Base-by-base conservation (phyloP, 2,888 invertebrate genomes). In the Sialis lutaria region DNA sequence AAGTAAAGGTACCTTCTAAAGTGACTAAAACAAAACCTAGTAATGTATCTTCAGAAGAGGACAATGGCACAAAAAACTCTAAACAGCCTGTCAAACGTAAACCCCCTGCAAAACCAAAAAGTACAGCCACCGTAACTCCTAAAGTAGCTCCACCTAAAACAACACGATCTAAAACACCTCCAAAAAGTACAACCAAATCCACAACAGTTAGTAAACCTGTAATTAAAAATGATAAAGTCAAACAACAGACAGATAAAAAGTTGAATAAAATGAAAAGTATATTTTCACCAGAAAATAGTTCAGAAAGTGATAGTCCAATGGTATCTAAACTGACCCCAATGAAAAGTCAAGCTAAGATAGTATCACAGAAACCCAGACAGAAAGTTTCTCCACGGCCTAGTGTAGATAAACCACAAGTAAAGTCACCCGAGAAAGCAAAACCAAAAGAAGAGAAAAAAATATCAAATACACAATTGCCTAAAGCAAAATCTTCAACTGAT, bases 221-320 rank as follows among this genome's bases (percentile, higher is more conserved):
- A 6, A 13, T 12, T 42, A 42, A 39, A n/a, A 40, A 9, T 30
- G 46, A 47, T 42, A 42, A 47, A 41, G 34, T 12, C 22, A 44
- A 40, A 42, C 44, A 46, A 34, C 44, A 44, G 42, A 33, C 8
- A 33, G 49, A 48, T 10, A 49, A 65, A 44, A 67, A 65, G 54
- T 52, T 60, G 40, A 42, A 33, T 41, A 82, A 81, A 57, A 82
- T 80, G 60, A 84, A 82, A 59, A 83, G 85, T 57, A 86, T 86
- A 57, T 86, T 86, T 57, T 86, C 86, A 46, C 85, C 86, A 0
- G 85, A 83, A 54, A 85, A 85, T 53, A 76, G 77, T 52, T 77
- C 77, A n/a, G 78, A 77, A 55, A 77, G 77, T 52, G 71, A 73
- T 50, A 60, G 58, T 44, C 62, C 65, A 12, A 57, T 63, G 40